Evolutionary conservation across 2,888 invertebrate genomes (phyloP).

Genomic region (Athetis lepigone): DNA sequence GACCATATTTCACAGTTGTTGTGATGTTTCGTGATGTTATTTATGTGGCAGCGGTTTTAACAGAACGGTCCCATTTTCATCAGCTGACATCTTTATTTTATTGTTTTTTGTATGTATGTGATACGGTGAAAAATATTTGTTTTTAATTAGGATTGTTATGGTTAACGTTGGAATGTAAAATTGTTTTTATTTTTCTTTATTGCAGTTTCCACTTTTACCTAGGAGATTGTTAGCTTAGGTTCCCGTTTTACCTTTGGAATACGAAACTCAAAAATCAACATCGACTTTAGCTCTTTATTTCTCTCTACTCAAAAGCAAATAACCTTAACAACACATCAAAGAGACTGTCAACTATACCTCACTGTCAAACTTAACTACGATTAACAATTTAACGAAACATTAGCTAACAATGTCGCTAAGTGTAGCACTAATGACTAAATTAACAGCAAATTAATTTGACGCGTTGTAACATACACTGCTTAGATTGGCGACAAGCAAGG

Average conservation of each 20-base stretch:
- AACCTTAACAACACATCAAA: too few species aligned
- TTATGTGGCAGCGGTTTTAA: conserved; percentile 42
- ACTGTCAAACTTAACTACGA: background rate
- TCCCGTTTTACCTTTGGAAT: too few species aligned
- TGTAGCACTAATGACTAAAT: conserved; percentile 19
- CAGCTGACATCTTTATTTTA: conserved; percentile 26
- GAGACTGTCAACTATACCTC: background rate
- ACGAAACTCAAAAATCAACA: too few species aligned
- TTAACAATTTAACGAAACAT: conserved; percentile 11
- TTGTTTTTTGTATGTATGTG: conserved; percentile 33
- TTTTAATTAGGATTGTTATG: background rate
- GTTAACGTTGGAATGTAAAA: background rate
- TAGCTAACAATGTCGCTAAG: conserved; percentile 2
- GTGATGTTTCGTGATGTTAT: conserved; percentile 41
- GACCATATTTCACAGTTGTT: conserved; percentile 59
- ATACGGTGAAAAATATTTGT: background rate
- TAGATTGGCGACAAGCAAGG: conserved; percentile 12
- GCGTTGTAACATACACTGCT: background rate
- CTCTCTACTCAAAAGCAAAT: too few species aligned
- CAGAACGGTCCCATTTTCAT: conserved; percentile 32
- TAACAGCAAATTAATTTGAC: conserved; percentile 42
- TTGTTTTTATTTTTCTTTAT: background rate
- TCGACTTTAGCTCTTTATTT: too few species aligned
- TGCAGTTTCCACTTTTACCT: too few species aligned
- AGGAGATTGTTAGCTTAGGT: too few species aligned